These are phyloP conservation scores for Bothrops jararaca DNA, from an alignment of 2,113 vertebrate species.

Conservation along the genomic window DNA sequence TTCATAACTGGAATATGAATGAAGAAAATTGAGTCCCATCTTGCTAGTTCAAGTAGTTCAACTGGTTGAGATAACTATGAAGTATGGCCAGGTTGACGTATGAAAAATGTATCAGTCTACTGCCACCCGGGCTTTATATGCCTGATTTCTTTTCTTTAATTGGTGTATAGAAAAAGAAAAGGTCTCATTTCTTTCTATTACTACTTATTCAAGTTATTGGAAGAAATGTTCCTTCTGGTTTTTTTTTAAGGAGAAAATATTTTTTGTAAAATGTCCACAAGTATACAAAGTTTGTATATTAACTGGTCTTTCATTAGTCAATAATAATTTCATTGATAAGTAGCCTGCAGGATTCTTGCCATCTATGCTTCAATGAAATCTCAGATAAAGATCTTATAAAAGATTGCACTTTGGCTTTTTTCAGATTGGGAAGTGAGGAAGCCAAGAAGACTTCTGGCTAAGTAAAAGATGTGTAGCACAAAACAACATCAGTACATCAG, in stretches of 20 bases:
- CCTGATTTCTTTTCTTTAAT: neutral
- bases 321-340: neutral
- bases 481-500: neutral
- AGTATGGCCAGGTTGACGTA: neutral
- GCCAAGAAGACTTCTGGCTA: neutral
- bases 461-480: neutral
- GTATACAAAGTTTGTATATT: neutral
- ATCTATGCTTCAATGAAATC: neutral
- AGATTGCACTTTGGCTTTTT: neutral
- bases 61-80: neutral
- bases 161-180: neutral
- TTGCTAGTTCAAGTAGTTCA: neutral
- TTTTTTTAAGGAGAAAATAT: neutral
- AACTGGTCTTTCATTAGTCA: neutral
- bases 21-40: neutral
- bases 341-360: neutral
- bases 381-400: neutral
- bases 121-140: neutral
- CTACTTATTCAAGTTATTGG: neutral
- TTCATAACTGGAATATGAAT: conserved; percentile 1
- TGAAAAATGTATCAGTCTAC: neutral
- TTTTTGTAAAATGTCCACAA: neutral
- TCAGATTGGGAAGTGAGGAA: neutral
- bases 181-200: neutral
- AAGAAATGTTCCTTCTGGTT: neutral